Percentiles rank a stretch among this genome's conserved stretches.
Conservation (phyloP, 1,140 invertebrate genomes). For the Drosophila nikananu region DNA sequence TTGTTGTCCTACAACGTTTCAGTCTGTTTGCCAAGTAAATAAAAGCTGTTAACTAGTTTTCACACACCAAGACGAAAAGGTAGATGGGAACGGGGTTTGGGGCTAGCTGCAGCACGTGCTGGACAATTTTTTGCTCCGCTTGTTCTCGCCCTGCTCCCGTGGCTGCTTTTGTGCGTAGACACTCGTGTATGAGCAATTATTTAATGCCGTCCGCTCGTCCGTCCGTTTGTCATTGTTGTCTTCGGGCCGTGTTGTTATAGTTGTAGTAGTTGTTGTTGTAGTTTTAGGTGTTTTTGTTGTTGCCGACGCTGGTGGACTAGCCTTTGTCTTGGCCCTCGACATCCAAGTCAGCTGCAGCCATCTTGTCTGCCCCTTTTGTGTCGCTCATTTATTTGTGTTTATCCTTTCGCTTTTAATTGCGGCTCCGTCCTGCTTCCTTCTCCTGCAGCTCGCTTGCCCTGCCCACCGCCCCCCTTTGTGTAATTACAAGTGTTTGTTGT, state of each 20-base stretch:
- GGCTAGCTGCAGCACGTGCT: conserved; percentile 22
- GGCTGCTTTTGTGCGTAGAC: conserved; percentile 46
- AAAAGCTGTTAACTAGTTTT: conserved; percentile 78
- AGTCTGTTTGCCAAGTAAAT: conserved; percentile 74
- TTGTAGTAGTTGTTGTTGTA: not conserved
- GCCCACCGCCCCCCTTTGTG: conserved; percentile 34
- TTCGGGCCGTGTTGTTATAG: conserved; percentile 12
- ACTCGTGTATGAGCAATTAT: conserved; percentile 68
- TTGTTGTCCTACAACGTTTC: conserved; percentile 67
- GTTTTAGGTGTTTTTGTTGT: conserved; percentile 6
- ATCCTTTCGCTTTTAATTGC: conserved; percentile 79
- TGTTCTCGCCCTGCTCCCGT: conserved; percentile 7
- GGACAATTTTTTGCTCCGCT: conserved; percentile 46
- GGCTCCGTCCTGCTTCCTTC: conserved; percentile 33
- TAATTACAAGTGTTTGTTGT: conserved; percentile 74
- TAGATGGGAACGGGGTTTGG: conserved; percentile 4
- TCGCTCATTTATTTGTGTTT: conserved; percentile 73
- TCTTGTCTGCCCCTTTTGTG: conserved; percentile 66
- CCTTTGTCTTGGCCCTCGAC: conserved; percentile 38
- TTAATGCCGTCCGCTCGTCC: conserved; percentile 54
- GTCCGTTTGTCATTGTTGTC: conserved; percentile 34
- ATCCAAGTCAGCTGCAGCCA: conserved; percentile 52
- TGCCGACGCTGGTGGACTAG: conserved; percentile 6
- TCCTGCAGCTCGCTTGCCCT: not conserved
- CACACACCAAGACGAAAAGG: conserved; percentile 42